Evolutionary conservation across 2,113 vertebrate genomes (phyloP).

Genomic region (Pelvicachromis taeniatus): DNA sequence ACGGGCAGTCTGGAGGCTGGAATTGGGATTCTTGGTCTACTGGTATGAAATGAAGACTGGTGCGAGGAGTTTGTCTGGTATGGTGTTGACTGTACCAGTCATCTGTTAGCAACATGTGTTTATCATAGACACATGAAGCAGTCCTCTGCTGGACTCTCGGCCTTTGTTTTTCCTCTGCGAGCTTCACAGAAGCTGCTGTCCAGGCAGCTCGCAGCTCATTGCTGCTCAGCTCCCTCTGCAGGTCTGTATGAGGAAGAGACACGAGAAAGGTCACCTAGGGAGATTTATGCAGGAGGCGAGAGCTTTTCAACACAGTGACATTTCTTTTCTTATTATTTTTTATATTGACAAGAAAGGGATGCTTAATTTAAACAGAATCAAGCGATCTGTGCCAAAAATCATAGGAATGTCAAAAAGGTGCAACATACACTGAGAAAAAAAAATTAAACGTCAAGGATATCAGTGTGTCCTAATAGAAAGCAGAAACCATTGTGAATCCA

Average conservation of each 20-base stretch:
- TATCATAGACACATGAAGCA: constrained; percentile 14
- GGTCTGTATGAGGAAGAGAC: constrained; percentile 48
- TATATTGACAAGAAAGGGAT: neutral
- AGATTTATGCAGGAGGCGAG: neutral
- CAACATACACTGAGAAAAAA: neutral
- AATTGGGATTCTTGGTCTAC: neutral
- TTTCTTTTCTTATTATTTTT: neutral
- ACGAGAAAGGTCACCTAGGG: neutral
- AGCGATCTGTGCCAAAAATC: neutral
- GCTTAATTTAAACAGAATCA: neutral
- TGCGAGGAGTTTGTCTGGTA: constrained; percentile 71
- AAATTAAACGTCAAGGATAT: neutral
- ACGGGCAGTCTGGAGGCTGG: neutral
- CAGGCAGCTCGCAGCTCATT: neutral
- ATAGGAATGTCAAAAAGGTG: neutral
- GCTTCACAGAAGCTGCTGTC: neutral
- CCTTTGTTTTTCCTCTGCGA: constrained; percentile 57
- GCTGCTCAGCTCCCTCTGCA: constrained; percentile 45
- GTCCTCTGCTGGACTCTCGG: constrained; percentile 1
- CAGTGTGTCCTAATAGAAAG: too few relatives aligned
- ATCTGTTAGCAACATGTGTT: constrained; percentile 64
- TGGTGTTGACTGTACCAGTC: constrained; percentile 57
- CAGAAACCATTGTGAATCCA: too few relatives aligned
- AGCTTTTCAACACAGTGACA: neutral
- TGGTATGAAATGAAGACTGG: constrained; percentile 66